Evolutionary conservation across 2,797 vertebrate genomes (phyloP).

Genomic region (Sparus aurata): DNA sequence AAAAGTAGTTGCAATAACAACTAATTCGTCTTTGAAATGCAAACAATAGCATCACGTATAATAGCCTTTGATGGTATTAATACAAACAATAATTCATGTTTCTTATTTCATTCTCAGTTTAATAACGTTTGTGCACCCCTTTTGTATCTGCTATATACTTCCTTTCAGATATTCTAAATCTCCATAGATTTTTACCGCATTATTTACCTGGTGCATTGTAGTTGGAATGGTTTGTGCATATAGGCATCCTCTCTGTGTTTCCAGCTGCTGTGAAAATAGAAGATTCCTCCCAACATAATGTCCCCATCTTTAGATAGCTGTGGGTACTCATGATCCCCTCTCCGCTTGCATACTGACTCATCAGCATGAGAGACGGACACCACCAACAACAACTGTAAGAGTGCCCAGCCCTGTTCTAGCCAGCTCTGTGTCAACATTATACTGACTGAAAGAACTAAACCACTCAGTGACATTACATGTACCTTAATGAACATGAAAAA

Average conservation of each 20-base stretch:
- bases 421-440: not conserved
- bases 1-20: not conserved
- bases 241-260: not conserved
- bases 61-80: not conserved
- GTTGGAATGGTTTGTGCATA: not conserved
- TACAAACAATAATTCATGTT: too few species aligned
- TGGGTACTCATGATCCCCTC: not conserved
- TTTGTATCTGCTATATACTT: too few species aligned
- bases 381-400: not conserved
- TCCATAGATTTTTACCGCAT: not conserved
- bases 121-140: too few species aligned
- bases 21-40: not conserved
- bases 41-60: not conserved
- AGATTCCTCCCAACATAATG: not conserved
- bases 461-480: not conserved
- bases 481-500: not conserved
- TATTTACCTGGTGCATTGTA: not conserved
- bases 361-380: not conserved
- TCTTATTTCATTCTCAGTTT: too few species aligned
- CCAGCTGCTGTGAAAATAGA: not conserved
- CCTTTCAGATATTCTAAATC: too few species aligned
- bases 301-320: not conserved
- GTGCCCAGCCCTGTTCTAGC: not conserved
- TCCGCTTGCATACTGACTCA: not conserved
- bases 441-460: not conserved